Base-by-base conservation (phyloP, 2,113 vertebrate genomes). In the Psettodes erumei region DNA sequence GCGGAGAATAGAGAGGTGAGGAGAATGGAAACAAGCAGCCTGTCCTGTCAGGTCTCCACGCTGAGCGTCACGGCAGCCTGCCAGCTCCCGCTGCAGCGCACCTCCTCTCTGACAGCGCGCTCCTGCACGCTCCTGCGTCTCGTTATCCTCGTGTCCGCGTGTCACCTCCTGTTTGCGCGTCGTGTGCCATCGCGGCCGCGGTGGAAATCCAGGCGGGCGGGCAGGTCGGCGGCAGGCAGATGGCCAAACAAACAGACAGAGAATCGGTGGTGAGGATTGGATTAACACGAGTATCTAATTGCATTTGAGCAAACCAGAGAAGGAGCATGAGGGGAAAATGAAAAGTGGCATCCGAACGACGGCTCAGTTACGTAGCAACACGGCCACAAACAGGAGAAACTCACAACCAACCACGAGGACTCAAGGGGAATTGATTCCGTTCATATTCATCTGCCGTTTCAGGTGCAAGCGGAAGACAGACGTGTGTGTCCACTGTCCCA, bases 271-370 rank as follows among this genome's bases (percentile, higher is more conserved):
- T 25, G 63, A 19, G 45, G 81, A 88, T 83, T 82, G 73, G 75
- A 91, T 91, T 90, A 90, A 85, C 81, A 50, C 1, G 32, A 74
- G 66, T 30, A 59, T 85, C 65, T 86, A 90, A 90, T 87, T 83
- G 40, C 75, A 82, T 89, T 90, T 80, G 66, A 73, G 74, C 70
- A 86, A 86, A 82, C 66, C 77, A 86, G 81, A 75, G 68, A 88
- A 82, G 33, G 55, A 45, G 43, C 48, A 48, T 16, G 15, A 66
- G 70, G 79, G n/a, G 79, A 35, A 70, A 89, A 90, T 87, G 37
- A 58, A 79, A 80, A 65, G 58, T 45, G 81, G 61, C 69, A 42
- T 82, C 76, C 30, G 27, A 63, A 78, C 27, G 47, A 75, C 19
- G 54, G 43, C 63, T 82, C 54, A 21, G 68, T 82, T 71, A 33